A percentile compares a stretch with the other conserved stretches of the same genome.
phyloP scores from a whole-genome alignment of 2,113 vertebrate species.

The Falcunculus frontatus region DNA sequence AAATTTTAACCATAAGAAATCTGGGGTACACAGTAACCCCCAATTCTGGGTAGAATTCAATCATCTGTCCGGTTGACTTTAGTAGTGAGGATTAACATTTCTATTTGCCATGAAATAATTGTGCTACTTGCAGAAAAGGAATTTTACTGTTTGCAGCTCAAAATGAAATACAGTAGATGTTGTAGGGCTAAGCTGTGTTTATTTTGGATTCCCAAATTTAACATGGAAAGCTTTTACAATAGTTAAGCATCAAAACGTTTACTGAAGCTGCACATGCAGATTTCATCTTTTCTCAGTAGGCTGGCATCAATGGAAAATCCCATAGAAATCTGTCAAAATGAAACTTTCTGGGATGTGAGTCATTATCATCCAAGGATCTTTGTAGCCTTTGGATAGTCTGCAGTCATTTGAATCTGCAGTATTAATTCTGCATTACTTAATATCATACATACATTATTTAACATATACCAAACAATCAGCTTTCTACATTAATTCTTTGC shows the following conservation, averaged over 20 bases:
- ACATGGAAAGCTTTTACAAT: not conserved
- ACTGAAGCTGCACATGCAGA: constrained; percentile 11
- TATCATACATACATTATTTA: constrained; percentile 6
- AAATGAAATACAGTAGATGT: not conserved
- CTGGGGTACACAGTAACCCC: not conserved
- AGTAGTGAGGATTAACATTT: not conserved
- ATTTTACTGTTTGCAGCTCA: not conserved
- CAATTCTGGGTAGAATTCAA: not conserved
- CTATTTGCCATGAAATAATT: not conserved
- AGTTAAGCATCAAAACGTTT: constrained; percentile 36
- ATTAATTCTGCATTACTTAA: not conserved
- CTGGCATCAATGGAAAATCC: constrained; percentile 39
- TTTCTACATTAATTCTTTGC: not conserved
- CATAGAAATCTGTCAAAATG: constrained; percentile 55
- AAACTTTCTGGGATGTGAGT: constrained; percentile 56
- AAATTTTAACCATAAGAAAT: not conserved
- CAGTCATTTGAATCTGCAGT: not conserved
- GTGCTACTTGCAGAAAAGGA: not conserved
- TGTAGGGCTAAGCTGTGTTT: not conserved
- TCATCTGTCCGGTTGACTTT: not conserved
- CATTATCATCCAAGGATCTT: constrained; percentile 48
- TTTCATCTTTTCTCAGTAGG: constrained; percentile 35
- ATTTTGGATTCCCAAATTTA: constrained; percentile 13
- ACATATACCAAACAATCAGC: not conserved
- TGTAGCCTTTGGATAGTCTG: constrained; percentile 40